A percentile compares a stretch with the other conserved stretches of the same genome.
These are phyloP conservation scores for Pentalonia nigronervosa DNA, from an alignment of 1,140 invertebrate genomes.

Conservation along the genomic window DNA sequence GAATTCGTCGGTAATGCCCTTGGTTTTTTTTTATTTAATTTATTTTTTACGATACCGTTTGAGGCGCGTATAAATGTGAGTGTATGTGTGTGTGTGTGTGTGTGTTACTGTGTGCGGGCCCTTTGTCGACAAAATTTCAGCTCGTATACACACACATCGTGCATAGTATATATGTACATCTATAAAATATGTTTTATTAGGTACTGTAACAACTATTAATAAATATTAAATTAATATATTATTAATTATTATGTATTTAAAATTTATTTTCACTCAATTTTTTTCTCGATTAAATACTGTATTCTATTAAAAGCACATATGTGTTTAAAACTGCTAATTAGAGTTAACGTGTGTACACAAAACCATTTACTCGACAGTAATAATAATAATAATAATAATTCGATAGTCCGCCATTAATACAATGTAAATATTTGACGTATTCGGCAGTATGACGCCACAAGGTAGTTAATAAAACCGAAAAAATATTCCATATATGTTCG, in stretches of 20 bases:
- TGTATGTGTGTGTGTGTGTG: background rate
- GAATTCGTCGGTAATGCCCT: constrained; percentile 53
- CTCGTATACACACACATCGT: background rate
- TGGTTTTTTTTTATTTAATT: constrained; percentile 35
- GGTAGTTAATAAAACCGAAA: constrained; percentile 17
- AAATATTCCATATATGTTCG: constrained; percentile 24
- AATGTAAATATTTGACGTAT: constrained; percentile 50
- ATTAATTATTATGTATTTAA: background rate
- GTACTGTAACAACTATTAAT: background rate
- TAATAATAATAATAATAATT: constrained; percentile 34
- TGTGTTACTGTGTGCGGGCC: constrained; percentile 23
- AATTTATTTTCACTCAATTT: constrained; percentile 48
- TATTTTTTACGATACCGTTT: constrained; percentile 52
- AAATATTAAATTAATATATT: constrained; percentile 4
- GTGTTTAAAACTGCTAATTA: constrained; percentile 49
- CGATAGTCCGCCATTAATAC: constrained; percentile 1
- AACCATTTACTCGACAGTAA: constrained; percentile 49
- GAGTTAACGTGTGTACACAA: constrained; percentile 44
- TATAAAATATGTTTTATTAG: background rate
- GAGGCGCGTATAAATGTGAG: background rate
- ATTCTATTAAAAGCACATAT: background rate
- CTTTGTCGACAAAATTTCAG: constrained; percentile 29
- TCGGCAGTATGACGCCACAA: background rate
- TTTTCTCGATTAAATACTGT: background rate
- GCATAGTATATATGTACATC: background rate